These are phyloP conservation scores for Nephrocerus scutellatus DNA, from an alignment of 2,888 invertebrate genomes.

Conservation along the genomic window DNA sequence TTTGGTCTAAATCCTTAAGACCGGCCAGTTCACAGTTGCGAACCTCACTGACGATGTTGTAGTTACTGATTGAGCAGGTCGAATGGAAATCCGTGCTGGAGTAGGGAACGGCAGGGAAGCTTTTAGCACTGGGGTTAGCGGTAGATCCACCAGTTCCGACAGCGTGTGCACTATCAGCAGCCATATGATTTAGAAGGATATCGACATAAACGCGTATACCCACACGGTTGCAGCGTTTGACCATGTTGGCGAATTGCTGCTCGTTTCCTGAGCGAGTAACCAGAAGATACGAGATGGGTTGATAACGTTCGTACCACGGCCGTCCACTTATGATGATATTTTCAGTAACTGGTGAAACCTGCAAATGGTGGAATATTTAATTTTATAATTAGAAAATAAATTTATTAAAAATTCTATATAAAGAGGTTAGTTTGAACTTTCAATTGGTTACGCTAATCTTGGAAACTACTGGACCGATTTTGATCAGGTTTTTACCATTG, in stretches of 20 bases:
- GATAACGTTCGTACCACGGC: slow-evolving; percentile 83
- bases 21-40: slow-evolving; percentile 67
- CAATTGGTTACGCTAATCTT: too few species aligned
- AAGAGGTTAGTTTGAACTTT: too few species aligned
- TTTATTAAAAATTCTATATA: too few species aligned
- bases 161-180: slow-evolving; percentile 38
- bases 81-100: slow-evolving; percentile 62
- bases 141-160: slow-evolving; percentile 57
- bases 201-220: slow-evolving; percentile 77
- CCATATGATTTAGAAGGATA: slow-evolving; percentile 78
- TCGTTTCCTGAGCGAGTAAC: slow-evolving; percentile 68
- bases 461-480: too few species aligned
- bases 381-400: too few species aligned
- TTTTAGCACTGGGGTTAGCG: slow-evolving; percentile 41
- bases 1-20: slow-evolving; percentile 71
- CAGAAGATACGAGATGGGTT: slow-evolving; percentile 70
- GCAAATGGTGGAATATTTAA: not conserved
- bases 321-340: slow-evolving; percentile 54
- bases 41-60: slow-evolving; percentile 57
- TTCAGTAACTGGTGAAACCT: slow-evolving; percentile 66
- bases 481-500: too few species aligned
- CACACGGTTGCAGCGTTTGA: slow-evolving; percentile 63
- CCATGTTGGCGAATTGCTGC: slow-evolving; percentile 64
- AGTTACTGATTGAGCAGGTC: slow-evolving; percentile 60
- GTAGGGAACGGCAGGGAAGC: slow-evolving; percentile 62